phyloP scores from a whole-genome alignment of 2,888 invertebrate species.

The Lysandra coridon region DNA sequence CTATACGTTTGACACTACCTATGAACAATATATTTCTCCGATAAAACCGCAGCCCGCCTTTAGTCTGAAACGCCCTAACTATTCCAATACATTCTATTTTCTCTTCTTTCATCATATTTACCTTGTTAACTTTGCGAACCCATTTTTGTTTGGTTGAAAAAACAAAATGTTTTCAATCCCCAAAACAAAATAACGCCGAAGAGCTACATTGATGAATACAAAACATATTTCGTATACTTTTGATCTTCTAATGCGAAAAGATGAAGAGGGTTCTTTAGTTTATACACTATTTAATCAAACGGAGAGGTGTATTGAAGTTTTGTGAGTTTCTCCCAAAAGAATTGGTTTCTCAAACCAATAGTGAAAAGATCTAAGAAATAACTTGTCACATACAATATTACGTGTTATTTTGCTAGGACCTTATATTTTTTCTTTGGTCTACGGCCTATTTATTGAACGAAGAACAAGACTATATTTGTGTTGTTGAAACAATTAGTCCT shows the following conservation, averaged over 20 bases:
- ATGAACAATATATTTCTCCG: too few relatives aligned
- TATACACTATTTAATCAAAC: constrained; percentile 19
- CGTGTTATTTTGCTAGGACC: too few relatives aligned
- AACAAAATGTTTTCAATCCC: constrained; percentile 29
- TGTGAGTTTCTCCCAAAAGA: not conserved
- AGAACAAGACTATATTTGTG: too few relatives aligned
- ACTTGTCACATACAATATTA: not conserved
- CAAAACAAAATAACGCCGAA: constrained; percentile 16
- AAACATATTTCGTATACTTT: constrained; percentile 23
- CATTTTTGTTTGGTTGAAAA: constrained; percentile 27
- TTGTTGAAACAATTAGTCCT: too few relatives aligned
- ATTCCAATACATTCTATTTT: constrained; percentile 35
- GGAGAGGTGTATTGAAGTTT: constrained; percentile 7
- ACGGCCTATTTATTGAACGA: too few relatives aligned
- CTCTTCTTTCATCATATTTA: constrained; percentile 37
- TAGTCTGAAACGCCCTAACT: not conserved
- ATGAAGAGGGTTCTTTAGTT: constrained; percentile 3
- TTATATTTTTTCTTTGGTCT: too few relatives aligned
- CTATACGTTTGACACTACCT: too few relatives aligned
- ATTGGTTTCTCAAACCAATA: not conserved
- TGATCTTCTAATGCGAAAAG: constrained; percentile 24
- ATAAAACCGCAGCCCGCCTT: not conserved
- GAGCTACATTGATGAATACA: constrained; percentile 15
- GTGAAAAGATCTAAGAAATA: not conserved
- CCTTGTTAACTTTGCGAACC: constrained; percentile 34